Percentiles rank a stretch among this genome's conserved stretches.
Conservation (phyloP, 1,140 invertebrate species). For the Ips typographus region DNA sequence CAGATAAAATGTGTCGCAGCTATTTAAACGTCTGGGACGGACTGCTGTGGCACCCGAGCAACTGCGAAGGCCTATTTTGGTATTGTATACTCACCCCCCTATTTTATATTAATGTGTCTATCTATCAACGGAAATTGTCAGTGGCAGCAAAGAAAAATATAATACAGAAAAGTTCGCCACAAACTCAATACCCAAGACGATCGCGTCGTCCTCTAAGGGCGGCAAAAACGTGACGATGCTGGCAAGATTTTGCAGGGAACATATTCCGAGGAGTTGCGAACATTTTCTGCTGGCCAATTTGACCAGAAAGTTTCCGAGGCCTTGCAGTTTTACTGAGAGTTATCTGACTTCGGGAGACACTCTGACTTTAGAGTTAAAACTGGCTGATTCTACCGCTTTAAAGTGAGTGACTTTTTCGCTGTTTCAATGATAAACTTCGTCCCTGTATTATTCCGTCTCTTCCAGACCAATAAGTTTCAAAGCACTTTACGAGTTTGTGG, state of each 20-base stretch:
- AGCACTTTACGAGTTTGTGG: slow-evolving; percentile 87
- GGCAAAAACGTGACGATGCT: slow-evolving; percentile 69
- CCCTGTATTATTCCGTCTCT: slow-evolving; percentile 32
- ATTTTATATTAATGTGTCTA: not conserved
- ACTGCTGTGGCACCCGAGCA: slow-evolving; percentile 70
- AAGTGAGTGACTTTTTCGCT: slow-evolving; percentile 55
- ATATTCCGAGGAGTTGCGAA: slow-evolving; percentile 75
- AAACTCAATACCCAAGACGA: slow-evolving; percentile 11
- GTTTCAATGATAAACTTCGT: too few species aligned
- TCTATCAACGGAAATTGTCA: slow-evolving; percentile 18
- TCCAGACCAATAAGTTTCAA: slow-evolving; percentile 78
- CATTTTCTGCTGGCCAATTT: slow-evolving; percentile 65
- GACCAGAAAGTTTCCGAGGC: slow-evolving; percentile 60
- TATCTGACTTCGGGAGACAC: slow-evolving; percentile 79
- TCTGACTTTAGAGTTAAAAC: slow-evolving; percentile 75
- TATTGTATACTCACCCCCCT: slow-evolving; percentile 50
- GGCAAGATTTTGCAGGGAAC: slow-evolving; percentile 75
- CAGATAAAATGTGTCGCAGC: slow-evolving; percentile 73
- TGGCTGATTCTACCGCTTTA: slow-evolving; percentile 80
- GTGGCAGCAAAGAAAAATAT: slow-evolving; percentile 44
- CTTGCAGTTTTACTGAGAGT: slow-evolving; percentile 78
- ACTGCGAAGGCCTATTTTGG: slow-evolving; percentile 80
- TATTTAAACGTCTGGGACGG: slow-evolving; percentile 83
- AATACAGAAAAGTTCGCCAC: slow-evolving; percentile 25
- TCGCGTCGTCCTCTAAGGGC: slow-evolving; percentile 49